Evolutionary conservation across 2,113 vertebrate species (phyloP).

Genomic region (Leptobrachium leishanense): DNA sequence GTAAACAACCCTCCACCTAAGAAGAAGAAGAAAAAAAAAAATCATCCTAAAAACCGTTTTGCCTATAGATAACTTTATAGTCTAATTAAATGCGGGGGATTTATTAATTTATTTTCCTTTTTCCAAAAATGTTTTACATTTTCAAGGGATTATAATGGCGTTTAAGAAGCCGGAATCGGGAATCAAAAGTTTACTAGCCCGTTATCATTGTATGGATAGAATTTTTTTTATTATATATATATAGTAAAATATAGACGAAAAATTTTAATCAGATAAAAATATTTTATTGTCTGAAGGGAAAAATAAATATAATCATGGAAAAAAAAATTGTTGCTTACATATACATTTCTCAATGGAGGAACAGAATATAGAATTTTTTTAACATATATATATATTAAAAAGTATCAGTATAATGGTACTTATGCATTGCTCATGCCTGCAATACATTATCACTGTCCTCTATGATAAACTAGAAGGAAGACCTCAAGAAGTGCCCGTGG

Average conservation of each 20-base stretch:
- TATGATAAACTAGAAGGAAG: slow-evolving; percentile 47
- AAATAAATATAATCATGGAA: no score
- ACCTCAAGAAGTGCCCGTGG: slow-evolving; percentile 51
- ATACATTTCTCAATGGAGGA: no score
- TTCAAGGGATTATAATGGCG: not conserved
- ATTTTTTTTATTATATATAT: no score
- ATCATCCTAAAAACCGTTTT: slow-evolving; percentile 72
- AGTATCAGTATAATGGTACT: no score
- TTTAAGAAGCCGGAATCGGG: not conserved
- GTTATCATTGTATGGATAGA: not conserved
- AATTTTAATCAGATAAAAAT: no score
- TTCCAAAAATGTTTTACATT: no score
- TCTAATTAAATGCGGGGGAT: slow-evolving; percentile 56
- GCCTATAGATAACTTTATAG: slow-evolving; percentile 64
- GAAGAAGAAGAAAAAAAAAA: slow-evolving; percentile 50
- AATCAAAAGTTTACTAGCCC: not conserved
- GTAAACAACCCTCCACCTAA: slow-evolving; percentile 78
- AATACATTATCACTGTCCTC: slow-evolving; percentile 37
- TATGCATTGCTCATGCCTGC: no score
- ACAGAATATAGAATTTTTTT: no score
- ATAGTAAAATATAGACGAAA: no score
- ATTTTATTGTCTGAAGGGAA: not conserved
- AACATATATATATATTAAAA: no score
- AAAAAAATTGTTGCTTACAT: no score
- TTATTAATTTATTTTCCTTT: slow-evolving; percentile 42